Conservation (phyloP, 2,797 vertebrate genomes). For the Aplochiton taeniatus region DNA sequence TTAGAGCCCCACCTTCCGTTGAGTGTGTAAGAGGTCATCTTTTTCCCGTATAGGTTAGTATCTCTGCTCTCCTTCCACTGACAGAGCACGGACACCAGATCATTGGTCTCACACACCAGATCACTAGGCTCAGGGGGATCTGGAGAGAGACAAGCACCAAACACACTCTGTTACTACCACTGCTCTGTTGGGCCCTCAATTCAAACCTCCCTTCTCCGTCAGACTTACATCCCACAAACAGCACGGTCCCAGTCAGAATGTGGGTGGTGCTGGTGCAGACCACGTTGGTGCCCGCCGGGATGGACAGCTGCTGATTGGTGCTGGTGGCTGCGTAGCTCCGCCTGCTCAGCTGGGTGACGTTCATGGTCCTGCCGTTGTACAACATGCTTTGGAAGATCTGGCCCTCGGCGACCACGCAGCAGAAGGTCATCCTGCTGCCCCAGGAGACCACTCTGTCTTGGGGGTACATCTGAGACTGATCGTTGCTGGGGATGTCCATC, state of each 20-base stretch:
- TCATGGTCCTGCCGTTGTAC: slow-evolving; percentile 12
- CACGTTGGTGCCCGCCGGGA: slow-evolving; percentile 48
- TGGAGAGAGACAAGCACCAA: slow-evolving; percentile 34
- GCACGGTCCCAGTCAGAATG: slow-evolving; percentile 41
- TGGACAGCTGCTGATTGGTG: slow-evolving; percentile 33
- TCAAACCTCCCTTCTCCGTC: too few relatives aligned
- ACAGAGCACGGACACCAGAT: slow-evolving; percentile 70
- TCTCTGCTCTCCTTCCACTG: slow-evolving; percentile 59
- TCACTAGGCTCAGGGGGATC: slow-evolving; percentile 69
- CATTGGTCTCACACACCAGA: slow-evolving; percentile 72
- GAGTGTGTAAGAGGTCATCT: slow-evolving; percentile 55
- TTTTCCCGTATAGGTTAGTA: slow-evolving; percentile 49
- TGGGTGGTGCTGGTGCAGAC: neutral
- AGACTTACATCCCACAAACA: slow-evolving; percentile 79
- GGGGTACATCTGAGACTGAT: slow-evolving; percentile 47
- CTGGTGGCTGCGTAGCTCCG: slow-evolving; percentile 59
- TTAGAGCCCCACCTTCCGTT: slow-evolving; percentile 68
- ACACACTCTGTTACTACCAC: neutral
- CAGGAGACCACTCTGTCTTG: slow-evolving; percentile 55
- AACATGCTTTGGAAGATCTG: slow-evolving; percentile 15
- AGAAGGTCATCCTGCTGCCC: slow-evolving; percentile 71
- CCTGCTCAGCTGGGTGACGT: slow-evolving; percentile 59
- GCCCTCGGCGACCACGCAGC: slow-evolving; percentile 71
- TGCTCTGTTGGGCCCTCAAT: too few relatives aligned
- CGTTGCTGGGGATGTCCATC: slow-evolving; percentile 55